Percentiles rank a stretch among this genome's conserved stretches.
Evolutionary conservation across 2,797 vertebrate genomes (phyloP).

Genomic region (Etheostoma nigrum): DNA sequence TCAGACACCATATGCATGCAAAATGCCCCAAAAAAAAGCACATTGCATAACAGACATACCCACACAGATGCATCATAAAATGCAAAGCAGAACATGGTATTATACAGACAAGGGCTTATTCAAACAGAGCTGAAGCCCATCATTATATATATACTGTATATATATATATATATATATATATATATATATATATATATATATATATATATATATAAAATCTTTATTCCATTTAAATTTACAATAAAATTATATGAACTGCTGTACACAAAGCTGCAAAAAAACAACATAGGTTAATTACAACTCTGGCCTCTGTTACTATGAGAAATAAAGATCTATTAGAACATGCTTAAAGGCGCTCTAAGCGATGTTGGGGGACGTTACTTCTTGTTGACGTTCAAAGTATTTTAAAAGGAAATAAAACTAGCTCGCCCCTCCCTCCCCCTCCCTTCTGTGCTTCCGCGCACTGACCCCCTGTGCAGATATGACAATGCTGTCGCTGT

Average conservation of each 20-base stretch:
- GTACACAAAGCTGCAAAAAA: conserved; percentile 6
- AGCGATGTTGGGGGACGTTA: no score
- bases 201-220: not conserved
- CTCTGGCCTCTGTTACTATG: conserved; percentile 23
- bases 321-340: conserved; percentile 38
- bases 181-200: not conserved
- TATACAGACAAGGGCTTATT: not conserved
- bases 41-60: not conserved
- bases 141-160: not conserved
- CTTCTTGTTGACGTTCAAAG: no score
- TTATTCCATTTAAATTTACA: conserved; percentile 20
- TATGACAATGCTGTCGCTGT: conserved; percentile 52
- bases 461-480: conserved; percentile 20
- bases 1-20: not conserved
- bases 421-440: no score
- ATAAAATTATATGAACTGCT: not conserved
- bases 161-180: no score
- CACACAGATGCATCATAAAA: conserved; percentile 20
- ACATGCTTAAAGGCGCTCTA: conserved; percentile 1
- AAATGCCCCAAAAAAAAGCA: not conserved
- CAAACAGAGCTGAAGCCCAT: not conserved
- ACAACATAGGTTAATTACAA: not conserved
- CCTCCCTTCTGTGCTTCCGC: no score
- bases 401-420: no score
- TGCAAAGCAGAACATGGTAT: not conserved